These are phyloP conservation scores for Triplophysa tibetana DNA, from an alignment of 2,113 vertebrate genomes.

Conservation along the genomic window DNA sequence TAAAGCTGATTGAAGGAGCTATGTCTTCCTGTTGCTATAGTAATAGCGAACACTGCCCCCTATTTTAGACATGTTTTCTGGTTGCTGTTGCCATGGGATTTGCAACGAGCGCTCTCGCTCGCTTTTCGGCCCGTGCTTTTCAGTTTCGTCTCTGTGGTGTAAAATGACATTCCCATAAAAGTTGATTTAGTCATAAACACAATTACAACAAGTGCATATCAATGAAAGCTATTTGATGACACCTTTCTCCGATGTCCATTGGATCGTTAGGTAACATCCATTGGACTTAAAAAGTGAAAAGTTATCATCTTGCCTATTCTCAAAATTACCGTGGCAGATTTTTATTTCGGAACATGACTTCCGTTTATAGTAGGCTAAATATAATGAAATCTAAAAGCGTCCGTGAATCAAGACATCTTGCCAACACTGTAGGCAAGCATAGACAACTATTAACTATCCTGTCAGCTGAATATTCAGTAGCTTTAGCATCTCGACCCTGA, in stretches of 20 bases:
- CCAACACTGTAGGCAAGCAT: not conserved
- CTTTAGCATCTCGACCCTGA: not conserved
- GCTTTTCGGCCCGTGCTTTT: slow-evolving; percentile 61
- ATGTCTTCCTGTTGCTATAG: slow-evolving; percentile 82
- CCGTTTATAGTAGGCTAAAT: too few species aligned
- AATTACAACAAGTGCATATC: slow-evolving; percentile 27
- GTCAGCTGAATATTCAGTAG: not conserved
- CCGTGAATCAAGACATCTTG: not conserved
- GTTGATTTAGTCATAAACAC: slow-evolving; percentile 1
- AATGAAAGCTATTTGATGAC: not conserved
- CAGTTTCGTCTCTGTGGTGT: slow-evolving; percentile 37
- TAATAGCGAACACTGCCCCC: slow-evolving; percentile 83
- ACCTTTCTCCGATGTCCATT: not conserved
- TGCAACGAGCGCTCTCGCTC: slow-evolving; percentile 63
- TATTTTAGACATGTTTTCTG: slow-evolving; percentile 83
- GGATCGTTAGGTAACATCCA: not conserved
- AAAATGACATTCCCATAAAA: slow-evolving; percentile 44
- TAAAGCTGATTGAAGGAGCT: slow-evolving; percentile 70
- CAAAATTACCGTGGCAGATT: not conserved
- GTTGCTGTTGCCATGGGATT: slow-evolving; percentile 84
- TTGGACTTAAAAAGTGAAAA: not conserved
- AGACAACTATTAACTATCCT: not conserved
- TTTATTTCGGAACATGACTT: not conserved
- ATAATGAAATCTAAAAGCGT: not conserved
- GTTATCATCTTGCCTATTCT: not conserved